phyloP scores from a whole-genome alignment of 1,140 invertebrate species.

The Drosophila yakuba region DNA sequence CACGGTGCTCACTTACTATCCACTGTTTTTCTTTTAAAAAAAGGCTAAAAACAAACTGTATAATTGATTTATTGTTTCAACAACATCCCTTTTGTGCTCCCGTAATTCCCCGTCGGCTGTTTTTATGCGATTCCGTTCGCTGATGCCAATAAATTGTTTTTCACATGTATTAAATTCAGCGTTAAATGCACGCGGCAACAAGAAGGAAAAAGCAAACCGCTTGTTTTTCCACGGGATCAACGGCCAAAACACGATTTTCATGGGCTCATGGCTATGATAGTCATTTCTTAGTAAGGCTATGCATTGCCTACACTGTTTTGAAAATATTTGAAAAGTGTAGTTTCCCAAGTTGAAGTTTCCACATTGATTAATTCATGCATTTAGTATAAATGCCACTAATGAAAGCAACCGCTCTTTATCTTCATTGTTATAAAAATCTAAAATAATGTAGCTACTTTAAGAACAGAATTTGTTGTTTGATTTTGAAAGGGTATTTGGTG shows the following conservation, averaged over 20 bases:
- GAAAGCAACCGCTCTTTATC: too few species aligned
- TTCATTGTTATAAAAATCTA: background rate
- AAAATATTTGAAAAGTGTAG: background rate
- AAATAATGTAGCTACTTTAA: too few species aligned
- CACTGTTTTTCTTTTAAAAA: constrained; percentile 2
- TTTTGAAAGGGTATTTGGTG: background rate
- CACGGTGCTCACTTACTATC: constrained; percentile 13
- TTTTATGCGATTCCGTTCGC: constrained; percentile 21
- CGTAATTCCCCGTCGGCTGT: background rate
- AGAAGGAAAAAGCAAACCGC: background rate
- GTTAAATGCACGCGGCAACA: constrained; percentile 25
- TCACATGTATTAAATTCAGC: constrained; percentile 27
- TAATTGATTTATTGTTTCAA: constrained; percentile 62
- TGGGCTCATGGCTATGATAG: background rate
- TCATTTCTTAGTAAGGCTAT: background rate
- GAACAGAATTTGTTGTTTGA: background rate
- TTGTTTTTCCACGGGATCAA: constrained; percentile 2
- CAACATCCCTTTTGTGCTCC: constrained; percentile 17
- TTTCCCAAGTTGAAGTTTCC: too few species aligned
- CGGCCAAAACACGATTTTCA: background rate
- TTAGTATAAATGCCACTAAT: background rate
- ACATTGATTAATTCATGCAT: too few species aligned
- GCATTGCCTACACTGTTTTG: background rate
- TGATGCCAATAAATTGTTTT: constrained; percentile 35
- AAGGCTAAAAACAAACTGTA: constrained; percentile 25